Evolutionary conservation across 2,113 vertebrate genomes (phyloP).

Genomic region (Orientallactaga bullata): DNA sequence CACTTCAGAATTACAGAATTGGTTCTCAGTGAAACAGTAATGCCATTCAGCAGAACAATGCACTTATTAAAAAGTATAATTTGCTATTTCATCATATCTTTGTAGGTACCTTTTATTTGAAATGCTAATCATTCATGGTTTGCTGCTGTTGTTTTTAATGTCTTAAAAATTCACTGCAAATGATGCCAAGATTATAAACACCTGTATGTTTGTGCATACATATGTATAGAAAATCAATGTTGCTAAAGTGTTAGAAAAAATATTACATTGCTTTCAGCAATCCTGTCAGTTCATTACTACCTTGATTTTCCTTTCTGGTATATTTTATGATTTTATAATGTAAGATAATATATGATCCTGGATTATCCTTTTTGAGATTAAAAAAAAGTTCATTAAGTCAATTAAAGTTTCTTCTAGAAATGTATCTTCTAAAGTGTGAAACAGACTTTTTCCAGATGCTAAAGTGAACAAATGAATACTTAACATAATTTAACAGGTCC

Average conservation of each 20-base stretch:
- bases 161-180: constrained; percentile 79
- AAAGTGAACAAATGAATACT: constrained; percentile 79
- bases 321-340: constrained; percentile 68
- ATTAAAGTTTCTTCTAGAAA: constrained; percentile 59
- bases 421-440: constrained; percentile 41
- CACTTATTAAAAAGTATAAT: constrained; percentile 88
- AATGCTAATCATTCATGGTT: constrained; percentile 80
- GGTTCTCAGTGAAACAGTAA: constrained; percentile 84
- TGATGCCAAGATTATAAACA: constrained; percentile 71
- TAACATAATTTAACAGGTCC: constrained; percentile 73
- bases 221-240: constrained; percentile 73
- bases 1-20: constrained; percentile 86
- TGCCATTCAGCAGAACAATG: constrained; percentile 86
- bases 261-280: constrained; percentile 39
- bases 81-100: constrained; percentile 83
- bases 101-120: constrained; percentile 79
- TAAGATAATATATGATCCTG: constrained; percentile 59
- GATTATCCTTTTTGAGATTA: constrained; percentile 27
- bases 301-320: constrained; percentile 57
- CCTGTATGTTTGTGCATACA: constrained; percentile 70
- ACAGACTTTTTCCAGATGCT: constrained; percentile 73
- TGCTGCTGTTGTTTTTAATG: constrained; percentile 75
- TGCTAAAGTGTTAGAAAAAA: constrained; percentile 49
- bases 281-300: neutral
- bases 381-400: constrained; percentile 23